Conservation (phyloP, 2,888 invertebrate genomes). For the Belgica antarctica region DNA sequence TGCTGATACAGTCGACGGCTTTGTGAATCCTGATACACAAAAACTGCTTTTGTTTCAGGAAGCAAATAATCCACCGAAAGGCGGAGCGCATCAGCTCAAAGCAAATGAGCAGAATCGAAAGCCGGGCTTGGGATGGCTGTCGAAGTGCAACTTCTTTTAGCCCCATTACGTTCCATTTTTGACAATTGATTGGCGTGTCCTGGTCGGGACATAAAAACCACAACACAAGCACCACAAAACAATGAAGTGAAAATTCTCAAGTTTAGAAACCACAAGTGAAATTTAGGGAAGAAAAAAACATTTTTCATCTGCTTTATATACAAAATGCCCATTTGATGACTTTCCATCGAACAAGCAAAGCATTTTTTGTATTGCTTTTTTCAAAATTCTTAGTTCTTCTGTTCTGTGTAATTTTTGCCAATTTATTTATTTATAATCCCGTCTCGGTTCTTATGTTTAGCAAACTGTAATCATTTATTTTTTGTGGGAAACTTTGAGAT, state of each 20-base stretch:
- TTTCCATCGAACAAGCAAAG: background rate
- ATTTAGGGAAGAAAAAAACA: background rate
- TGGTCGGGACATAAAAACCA: background rate
- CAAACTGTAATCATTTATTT: background rate
- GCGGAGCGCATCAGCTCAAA: conserved; percentile 76
- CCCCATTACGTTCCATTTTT: conserved; percentile 52
- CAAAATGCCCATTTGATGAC: background rate
- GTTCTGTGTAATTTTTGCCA: background rate
- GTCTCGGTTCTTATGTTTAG: background rate
- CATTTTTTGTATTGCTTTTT: background rate
- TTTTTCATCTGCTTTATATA: background rate
- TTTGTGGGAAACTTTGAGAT: background rate
- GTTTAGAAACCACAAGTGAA: background rate
- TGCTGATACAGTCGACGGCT: background rate
- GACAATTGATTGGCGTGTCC: background rate
- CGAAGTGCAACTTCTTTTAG: conserved; percentile 86
- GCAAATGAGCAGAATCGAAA: conserved; percentile 73
- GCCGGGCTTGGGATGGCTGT: conserved; percentile 81
- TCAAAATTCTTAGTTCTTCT: background rate
- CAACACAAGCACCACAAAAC: background rate
- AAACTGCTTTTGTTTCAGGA: conserved; percentile 62
- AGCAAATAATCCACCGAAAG: conserved; percentile 84
- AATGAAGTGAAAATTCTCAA: conserved; percentile 14
- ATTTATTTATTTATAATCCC: background rate
- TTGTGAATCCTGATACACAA: background rate